These are phyloP conservation scores for Himalopsyche japonica DNA, from an alignment of 2,888 invertebrate genomes.

Conservation along the genomic window DNA sequence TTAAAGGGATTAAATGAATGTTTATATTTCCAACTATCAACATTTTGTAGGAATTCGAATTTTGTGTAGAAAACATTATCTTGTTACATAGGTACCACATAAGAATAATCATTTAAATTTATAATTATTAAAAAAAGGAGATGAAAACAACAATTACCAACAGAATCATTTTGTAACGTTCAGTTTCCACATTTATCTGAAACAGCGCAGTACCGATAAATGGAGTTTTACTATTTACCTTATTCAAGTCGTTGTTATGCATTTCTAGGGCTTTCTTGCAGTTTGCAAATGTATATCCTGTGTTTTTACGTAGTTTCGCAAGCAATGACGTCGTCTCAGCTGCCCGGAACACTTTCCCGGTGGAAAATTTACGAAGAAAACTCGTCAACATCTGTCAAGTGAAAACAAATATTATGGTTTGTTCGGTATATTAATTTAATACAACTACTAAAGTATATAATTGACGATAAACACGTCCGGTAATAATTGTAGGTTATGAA, in stretches of 20 bases:
- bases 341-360: constrained; percentile 59
- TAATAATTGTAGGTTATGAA: neutral
- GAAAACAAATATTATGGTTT: neutral
- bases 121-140: too few species aligned
- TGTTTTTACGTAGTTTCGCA: constrained; percentile 86
- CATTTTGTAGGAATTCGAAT: too few species aligned
- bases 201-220: neutral
- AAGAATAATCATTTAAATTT: too few species aligned
- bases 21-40: too few species aligned
- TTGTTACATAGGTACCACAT: too few species aligned
- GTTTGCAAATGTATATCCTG: constrained; percentile 93
- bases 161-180: neutral
- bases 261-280: constrained; percentile 94
- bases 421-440: neutral
- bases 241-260: constrained; percentile 81
- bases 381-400: constrained; percentile 64
- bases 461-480: neutral
- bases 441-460: neutral
- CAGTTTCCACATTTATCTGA: too few species aligned
- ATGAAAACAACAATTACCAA: too few species aligned
- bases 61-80: too few species aligned
- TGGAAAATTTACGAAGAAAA: constrained; percentile 63
- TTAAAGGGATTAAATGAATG: too few species aligned
- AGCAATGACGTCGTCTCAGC: constrained; percentile 71
- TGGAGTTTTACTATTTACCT: constrained; percentile 60